Conservation (phyloP, 2,113 vertebrate species). For the Poeciliopsis occidentalis region DNA sequence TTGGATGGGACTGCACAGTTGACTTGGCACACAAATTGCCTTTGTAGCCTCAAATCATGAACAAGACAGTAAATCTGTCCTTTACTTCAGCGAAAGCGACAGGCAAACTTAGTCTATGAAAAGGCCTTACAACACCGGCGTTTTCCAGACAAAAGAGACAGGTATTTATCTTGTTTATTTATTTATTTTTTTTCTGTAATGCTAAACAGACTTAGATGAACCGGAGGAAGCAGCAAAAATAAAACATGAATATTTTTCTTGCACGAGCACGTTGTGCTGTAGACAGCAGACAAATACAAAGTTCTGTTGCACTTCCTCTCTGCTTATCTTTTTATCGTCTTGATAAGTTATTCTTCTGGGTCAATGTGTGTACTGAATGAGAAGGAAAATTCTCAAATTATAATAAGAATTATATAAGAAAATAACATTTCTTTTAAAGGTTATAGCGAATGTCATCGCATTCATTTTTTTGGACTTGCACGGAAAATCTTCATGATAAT, state of each 20-base stretch:
- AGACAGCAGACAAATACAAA: not conserved
- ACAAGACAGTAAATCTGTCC: conserved; percentile 51
- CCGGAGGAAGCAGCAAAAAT: not conserved
- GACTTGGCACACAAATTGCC: conserved; percentile 64
- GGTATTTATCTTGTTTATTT: conserved; percentile 4
- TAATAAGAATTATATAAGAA: not conserved
- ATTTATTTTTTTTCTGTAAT: not conserved
- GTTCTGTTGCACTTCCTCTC: not conserved
- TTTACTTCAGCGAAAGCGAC: conserved; percentile 31
- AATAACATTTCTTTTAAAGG: not conserved
- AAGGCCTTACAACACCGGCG: not conserved
- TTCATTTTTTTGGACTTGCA: not conserved
- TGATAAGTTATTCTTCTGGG: conserved; percentile 6
- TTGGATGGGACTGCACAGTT: conserved; percentile 50
- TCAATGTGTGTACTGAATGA: not conserved
- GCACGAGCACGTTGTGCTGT: not conserved
- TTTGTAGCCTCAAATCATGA: conserved; percentile 58
- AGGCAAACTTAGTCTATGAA: conserved; percentile 21
- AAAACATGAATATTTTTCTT: not conserved
- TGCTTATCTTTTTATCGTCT: conserved; percentile 10
- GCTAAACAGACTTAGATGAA: conserved; percentile 4
- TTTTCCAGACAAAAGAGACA: not conserved
- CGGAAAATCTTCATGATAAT: not conserved
- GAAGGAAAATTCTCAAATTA: not conserved
- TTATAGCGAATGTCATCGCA: not conserved